Conservation (phyloP, 2,797 vertebrate genomes). For the Coranthus polyacanthus region DNA sequence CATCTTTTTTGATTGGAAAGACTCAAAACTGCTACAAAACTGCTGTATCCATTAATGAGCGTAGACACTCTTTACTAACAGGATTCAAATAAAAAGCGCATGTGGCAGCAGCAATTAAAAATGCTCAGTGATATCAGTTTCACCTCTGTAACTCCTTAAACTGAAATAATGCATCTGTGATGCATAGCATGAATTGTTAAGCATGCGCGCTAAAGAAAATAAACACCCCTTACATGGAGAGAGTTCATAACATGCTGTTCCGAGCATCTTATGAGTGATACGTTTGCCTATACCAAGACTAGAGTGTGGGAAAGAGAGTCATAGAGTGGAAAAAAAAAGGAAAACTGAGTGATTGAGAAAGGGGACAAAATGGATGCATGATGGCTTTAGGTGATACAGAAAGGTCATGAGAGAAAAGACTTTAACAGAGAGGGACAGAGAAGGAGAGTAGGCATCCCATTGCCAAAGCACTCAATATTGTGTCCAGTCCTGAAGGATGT, state of each 20-base stretch:
- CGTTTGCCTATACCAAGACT: constrained; percentile 44
- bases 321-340: constrained; percentile 2
- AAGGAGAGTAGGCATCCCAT: constrained; percentile 40
- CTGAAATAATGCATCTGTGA: constrained; percentile 18
- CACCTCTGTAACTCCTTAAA: background rate
- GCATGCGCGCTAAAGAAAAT: constrained; percentile 14
- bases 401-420: constrained; percentile 67
- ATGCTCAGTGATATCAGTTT: background rate
- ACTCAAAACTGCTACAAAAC: background rate
- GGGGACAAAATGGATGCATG: constrained; percentile 37
- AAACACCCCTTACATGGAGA: constrained; percentile 4
- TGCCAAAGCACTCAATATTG: constrained; percentile 70
- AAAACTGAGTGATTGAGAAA: constrained; percentile 37
- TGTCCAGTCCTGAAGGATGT: constrained; percentile 77
- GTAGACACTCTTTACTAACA: background rate
- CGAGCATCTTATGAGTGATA: constrained; percentile 28
- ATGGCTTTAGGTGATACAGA: constrained; percentile 71
- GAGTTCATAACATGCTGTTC: constrained; percentile 27
- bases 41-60: constrained; percentile 6
- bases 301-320: constrained; percentile 9
- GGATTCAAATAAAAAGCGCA: background rate
- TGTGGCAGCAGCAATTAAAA: background rate
- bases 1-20: constrained; percentile 10
- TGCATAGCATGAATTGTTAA: constrained; percentile 22
- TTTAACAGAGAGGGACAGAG: constrained; percentile 31